A percentile compares a stretch with the other conserved stretches of the same genome.
phyloP scores from a whole-genome alignment of 2,888 invertebrate genomes.

The Sesamia inferens region DNA sequence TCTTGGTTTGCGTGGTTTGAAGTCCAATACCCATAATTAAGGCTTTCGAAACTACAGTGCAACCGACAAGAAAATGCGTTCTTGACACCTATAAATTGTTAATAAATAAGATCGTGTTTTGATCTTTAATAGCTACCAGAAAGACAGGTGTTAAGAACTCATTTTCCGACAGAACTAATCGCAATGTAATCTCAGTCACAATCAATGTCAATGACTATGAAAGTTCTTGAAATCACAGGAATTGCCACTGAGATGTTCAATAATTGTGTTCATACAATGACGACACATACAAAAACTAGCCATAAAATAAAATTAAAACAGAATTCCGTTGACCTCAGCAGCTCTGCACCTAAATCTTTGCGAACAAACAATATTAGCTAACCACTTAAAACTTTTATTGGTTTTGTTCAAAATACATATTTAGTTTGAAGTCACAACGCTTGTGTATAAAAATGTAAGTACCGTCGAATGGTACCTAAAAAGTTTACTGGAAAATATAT shows the following conservation, averaged over 20 bases:
- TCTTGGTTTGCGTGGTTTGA: not conserved
- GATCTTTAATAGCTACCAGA: not conserved
- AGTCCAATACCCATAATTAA: not conserved
- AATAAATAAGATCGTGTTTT: no score
- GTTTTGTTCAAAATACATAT: constrained; percentile 38
- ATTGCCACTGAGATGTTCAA: not conserved
- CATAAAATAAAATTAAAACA: constrained; percentile 22
- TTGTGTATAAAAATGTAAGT: constrained; percentile 15
- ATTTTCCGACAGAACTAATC: not conserved
- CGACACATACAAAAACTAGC: not conserved
- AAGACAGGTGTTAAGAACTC: not conserved
- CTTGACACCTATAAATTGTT: not conserved
- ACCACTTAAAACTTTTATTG: constrained; percentile 51
- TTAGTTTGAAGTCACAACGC: constrained; percentile 36
- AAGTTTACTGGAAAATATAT: constrained; percentile 21
- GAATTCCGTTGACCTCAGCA: constrained; percentile 28
- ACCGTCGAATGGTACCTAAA: constrained; percentile 7
- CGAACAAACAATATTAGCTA: constrained; percentile 36
- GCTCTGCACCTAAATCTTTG: constrained; percentile 24
- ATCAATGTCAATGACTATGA: not conserved
- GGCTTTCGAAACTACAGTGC: not conserved
- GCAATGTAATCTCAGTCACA: not conserved
- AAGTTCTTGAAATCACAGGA: not conserved
- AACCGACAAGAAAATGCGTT: not conserved
- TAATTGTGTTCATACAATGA: not conserved